These are phyloP conservation scores for Athripsodes cinereus DNA, from an alignment of 2,888 invertebrate genomes.

Conservation along the genomic window DNA sequence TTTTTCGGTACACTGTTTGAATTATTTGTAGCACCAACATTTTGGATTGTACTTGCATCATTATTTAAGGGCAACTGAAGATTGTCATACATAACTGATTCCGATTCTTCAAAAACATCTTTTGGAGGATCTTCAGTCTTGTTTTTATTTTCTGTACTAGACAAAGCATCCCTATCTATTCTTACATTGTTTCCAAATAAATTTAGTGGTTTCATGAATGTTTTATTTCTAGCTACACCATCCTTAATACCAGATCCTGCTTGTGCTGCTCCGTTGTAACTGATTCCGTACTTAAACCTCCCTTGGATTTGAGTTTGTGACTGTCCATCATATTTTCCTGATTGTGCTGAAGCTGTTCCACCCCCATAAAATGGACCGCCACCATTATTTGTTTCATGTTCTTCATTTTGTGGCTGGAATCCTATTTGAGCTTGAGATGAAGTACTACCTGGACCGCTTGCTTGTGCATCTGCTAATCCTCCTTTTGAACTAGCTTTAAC, in stretches of 20 bases:
- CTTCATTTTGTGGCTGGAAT: conserved; percentile 66
- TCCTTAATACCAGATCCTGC: conserved; percentile 68
- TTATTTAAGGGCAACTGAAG: conserved; percentile 36
- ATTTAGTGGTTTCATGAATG: conserved; percentile 29
- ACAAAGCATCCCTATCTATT: conserved; percentile 16
- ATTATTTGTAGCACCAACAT: neutral
- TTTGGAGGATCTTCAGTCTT: conserved; percentile 26
- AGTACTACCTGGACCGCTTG: conserved; percentile 76
- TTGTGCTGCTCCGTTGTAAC: conserved; percentile 75
- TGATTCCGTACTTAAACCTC: conserved; percentile 70
- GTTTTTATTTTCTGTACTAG: conserved; percentile 7
- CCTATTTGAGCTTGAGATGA: conserved; percentile 87
- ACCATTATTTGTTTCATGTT: conserved; percentile 40
- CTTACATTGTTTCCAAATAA: conserved; percentile 17
- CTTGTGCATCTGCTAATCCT: conserved; percentile 81
- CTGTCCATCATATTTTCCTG: conserved; percentile 67
- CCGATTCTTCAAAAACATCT: conserved; percentile 33
- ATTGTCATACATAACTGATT: conserved; percentile 34
- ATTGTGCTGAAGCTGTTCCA: conserved; percentile 73
- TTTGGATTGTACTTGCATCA: conserved; percentile 12
- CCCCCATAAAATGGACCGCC: conserved; percentile 63
- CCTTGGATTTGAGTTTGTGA: conserved; percentile 80
- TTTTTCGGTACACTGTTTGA: neutral
- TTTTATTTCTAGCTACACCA: conserved; percentile 36
- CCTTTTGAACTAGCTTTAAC: conserved; percentile 78